These are phyloP conservation scores for Hypocryptadius cinnamomeus DNA, from an alignment of 2,113 vertebrate species.

Conservation along the genomic window DNA sequence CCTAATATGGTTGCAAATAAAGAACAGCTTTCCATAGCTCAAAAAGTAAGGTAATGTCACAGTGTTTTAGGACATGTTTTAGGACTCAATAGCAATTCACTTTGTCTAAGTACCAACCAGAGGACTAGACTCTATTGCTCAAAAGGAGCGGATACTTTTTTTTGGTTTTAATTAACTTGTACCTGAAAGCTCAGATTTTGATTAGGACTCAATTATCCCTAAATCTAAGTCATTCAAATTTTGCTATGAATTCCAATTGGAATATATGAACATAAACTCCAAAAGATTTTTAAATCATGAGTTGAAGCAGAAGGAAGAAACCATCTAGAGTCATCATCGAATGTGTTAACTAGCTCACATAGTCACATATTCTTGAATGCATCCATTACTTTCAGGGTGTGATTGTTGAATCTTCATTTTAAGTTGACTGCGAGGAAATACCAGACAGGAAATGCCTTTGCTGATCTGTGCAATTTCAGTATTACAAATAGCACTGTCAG, in stretches of 20 bases:
- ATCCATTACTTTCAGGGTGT: background rate
- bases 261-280: background rate
- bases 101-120: background rate
- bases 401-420: background rate
- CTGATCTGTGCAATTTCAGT: background rate
- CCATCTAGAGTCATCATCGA: background rate
- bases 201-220: background rate
- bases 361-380: background rate
- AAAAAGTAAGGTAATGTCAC: background rate
- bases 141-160: background rate
- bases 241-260: background rate
- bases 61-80: fast-evolving
- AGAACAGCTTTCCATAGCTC: background rate
- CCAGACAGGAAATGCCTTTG: background rate
- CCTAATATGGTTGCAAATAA: background rate
- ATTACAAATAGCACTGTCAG: background rate
- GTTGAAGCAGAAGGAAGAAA: background rate
- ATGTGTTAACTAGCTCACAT: background rate
- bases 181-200: background rate
- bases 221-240: background rate
- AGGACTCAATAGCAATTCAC: background rate
- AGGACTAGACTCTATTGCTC: background rate
- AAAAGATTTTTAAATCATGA: background rate
- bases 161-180: background rate
- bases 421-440: background rate